These are phyloP conservation scores for Cremastobaeus sp. DNA, from an alignment of 2,888 invertebrate species.

Conservation along the genomic window DNA sequence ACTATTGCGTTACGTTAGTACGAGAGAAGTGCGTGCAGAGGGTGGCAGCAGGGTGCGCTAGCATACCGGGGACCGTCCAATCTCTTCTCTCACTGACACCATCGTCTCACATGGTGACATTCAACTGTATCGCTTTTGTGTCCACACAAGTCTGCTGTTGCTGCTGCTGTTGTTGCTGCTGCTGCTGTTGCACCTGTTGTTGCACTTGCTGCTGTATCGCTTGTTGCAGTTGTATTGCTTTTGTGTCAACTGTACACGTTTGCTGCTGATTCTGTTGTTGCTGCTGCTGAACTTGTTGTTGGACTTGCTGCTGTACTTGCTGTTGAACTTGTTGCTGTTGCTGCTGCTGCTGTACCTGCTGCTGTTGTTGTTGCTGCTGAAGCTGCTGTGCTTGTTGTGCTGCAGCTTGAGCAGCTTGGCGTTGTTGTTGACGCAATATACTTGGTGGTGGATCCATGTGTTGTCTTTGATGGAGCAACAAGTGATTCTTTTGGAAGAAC, in stretches of 20 bases:
- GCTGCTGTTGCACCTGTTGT: constrained; percentile 74
- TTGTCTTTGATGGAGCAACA: constrained; percentile 89
- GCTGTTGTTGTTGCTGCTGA: constrained; percentile 75
- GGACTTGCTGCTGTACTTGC: constrained; percentile 76
- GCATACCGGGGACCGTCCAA: constrained; percentile 71
- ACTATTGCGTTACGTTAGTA: constrained; percentile 77
- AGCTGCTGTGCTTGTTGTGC: constrained; percentile 75
- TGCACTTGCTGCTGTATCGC: constrained; percentile 73
- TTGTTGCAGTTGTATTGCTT: constrained; percentile 69
- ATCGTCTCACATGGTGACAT: constrained; percentile 78
- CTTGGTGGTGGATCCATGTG: constrained; percentile 85
- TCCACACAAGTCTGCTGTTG: constrained; percentile 75
- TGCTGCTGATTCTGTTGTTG: constrained; percentile 71
- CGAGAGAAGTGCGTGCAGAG: constrained; percentile 78
- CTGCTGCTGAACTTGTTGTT: constrained; percentile 65
- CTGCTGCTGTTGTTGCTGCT: constrained; percentile 73
- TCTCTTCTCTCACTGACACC: constrained; percentile 69
- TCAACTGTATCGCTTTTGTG: constrained; percentile 78
- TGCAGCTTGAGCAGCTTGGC: constrained; percentile 76
- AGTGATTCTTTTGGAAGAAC: constrained; percentile 91
- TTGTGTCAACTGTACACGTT: constrained; percentile 73
- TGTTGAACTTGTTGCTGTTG: constrained; percentile 71
- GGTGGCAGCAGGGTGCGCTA: constrained; percentile 77
- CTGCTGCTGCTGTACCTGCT: constrained; percentile 69
- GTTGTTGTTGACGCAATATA: constrained; percentile 76